A percentile compares a stretch with the other conserved stretches of the same genome.
These are phyloP conservation scores for Thunnus albacares DNA, from an alignment of 2,797 vertebrate species.

Conservation along the genomic window DNA sequence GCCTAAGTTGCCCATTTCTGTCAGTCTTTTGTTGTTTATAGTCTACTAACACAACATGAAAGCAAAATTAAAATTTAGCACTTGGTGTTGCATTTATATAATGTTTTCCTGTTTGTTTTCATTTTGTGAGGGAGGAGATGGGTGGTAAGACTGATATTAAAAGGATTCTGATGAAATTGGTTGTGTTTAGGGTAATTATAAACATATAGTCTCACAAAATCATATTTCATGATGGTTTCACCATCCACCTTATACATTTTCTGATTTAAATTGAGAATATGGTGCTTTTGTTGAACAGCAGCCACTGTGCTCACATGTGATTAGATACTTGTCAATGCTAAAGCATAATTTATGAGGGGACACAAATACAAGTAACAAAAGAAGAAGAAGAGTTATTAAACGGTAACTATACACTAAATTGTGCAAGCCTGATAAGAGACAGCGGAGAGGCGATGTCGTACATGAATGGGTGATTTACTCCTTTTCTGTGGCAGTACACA, in stretches of 20 bases:
- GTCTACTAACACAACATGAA: constrained; percentile 59
- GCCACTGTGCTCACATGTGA: not conserved
- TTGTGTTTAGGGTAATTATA: constrained; percentile 19
- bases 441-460: no score
- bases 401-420: no score
- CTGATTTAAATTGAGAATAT: no score
- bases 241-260: not conserved
- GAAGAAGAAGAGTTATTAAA: no score
- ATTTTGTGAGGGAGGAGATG: constrained; percentile 33
- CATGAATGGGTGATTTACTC: no score
- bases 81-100: constrained; percentile 59
- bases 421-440: no score
- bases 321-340: not conserved
- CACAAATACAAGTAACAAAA: no score
- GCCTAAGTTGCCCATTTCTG: constrained; percentile 50
- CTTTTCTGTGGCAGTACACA: no score
- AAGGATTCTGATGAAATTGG: constrained; percentile 41
- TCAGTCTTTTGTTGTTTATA: constrained; percentile 42
- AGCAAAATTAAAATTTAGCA: constrained; percentile 50
- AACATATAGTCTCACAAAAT: not conserved
- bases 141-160: constrained; percentile 23
- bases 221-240: not conserved
- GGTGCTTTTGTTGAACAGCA: no score
- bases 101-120: constrained; percentile 52
- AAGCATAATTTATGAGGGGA: not conserved